Evolutionary conservation across 1,140 invertebrate species (phyloP), one percentile per base, ranked within the genome.

Genomic region (Lutraria rhynchaena): DNA sequence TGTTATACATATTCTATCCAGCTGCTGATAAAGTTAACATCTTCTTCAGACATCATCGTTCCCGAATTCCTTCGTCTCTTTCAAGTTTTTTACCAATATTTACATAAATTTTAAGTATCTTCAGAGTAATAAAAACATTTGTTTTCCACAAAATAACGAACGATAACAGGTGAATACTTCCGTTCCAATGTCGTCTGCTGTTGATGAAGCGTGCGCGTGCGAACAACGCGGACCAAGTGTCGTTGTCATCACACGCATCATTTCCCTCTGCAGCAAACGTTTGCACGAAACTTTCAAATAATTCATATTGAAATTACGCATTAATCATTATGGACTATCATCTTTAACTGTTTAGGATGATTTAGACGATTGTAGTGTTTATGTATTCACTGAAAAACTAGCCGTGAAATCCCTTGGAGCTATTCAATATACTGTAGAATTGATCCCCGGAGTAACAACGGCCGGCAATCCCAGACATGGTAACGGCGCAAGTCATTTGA

Each of bases 71-170:
- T 44, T n/a, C 71, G 37, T 75, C 71, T 31, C 71, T 75, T 75
- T 75, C 29, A 77, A 77, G 60, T 77, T 65, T 65, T 77, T 77
- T 46, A 63, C 74, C 74, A 65, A 77, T 77, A 77, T 77, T 77
- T 77, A 77, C 74, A 77, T 77, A 77, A 65, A 77, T 65, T 77
- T 77, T 65, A 65, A 77, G 74, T 77, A 77, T 77, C 74, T 65
- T 37, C 13, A n/a, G 74, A 55, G 74, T 60, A 77, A 77, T 77
- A 77, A 77, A 77, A 77, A 77, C 74, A 77, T 77, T 77, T 77
- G 74, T 77, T 77, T 77, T 77, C 74, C 7, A 4, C 13, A 44
- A 65, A 77, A 77, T 77, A 77, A 77, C 74, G 74, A 35, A 65
- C 24, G 60, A 65, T 63, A 77, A 77, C 74, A 77, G 74, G 74